These are phyloP conservation scores for Seison nebaliae DNA, from an alignment of 1,140 invertebrate genomes.

Conservation along the genomic window DNA sequence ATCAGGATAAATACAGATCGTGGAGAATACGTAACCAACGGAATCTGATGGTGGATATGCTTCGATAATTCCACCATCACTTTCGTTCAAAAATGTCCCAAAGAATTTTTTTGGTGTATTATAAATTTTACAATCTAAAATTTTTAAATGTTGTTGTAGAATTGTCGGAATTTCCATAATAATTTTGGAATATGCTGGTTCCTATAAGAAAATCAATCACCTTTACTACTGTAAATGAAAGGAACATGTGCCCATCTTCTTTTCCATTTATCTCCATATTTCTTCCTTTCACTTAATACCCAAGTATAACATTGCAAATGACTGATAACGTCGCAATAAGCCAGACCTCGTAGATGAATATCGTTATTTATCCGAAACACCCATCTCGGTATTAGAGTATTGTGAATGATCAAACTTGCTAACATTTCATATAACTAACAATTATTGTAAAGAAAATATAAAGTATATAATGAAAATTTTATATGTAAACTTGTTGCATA, in stretches of 20 bases:
- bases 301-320: constrained; percentile 23
- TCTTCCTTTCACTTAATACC: constrained; percentile 22
- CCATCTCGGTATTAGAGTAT: constrained; percentile 23
- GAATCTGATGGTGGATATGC: constrained; percentile 25
- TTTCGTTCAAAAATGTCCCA: constrained; percentile 21
- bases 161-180: constrained; percentile 23
- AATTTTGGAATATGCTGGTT: constrained; percentile 25
- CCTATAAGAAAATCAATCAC: constrained; percentile 16
- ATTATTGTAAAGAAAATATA: constrained; percentile 10
- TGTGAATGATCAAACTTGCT: constrained; percentile 25
- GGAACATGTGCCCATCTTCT: constrained; percentile 28
- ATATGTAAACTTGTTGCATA: constrained; percentile 18
- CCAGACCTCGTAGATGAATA: constrained; percentile 25
- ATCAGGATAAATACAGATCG: constrained; percentile 25
- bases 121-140: constrained; percentile 20
- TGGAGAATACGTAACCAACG: constrained; percentile 22
- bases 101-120: constrained; percentile 21
- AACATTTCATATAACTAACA: constrained; percentile 24
- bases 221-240: no score
- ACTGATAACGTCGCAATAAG: constrained; percentile 21
- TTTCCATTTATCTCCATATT: constrained; percentile 27
- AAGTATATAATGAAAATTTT: background rate
- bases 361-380: constrained; percentile 26
- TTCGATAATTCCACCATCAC: constrained; percentile 28
- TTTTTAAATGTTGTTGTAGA: constrained; percentile 17